Evolutionary conservation across 2,113 vertebrate species (phyloP), one percentile per base, ranked within the genome.

Genomic region (Scartelaos histophorus): DNA sequence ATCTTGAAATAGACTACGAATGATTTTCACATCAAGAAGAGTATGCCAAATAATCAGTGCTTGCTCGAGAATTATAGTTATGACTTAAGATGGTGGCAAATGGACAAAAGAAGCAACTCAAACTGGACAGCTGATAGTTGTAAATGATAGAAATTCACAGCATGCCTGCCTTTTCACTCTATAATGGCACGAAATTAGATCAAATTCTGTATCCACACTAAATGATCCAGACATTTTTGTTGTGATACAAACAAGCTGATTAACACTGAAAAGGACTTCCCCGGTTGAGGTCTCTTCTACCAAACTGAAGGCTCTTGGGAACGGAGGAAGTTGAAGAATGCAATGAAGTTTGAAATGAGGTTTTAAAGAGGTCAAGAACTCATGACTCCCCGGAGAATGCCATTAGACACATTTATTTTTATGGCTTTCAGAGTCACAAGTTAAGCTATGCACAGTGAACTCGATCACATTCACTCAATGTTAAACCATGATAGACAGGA

Each of bases 351-450:
- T 43, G 38, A 43, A 43, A 43, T 43, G 38, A 69, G 38, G 38
- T 65, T 29, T 66, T 65, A 56, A 66, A 66, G 45, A 43, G 70
- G 75, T 45, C 54, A 75, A 73, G 60, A 43, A 65, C 74, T 79
- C 71, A 73, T 83, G 75, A 78, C 82, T 85, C 73, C 75, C 61
- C 60, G 56, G 68, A 75, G 76, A 69, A 66, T 71, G 71, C 46
- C 68, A 0, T 54, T 73, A 70, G 58, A 60, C 34, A 60, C 53
- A 75, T 88, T 85, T 79, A 80, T 84, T 84, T 86, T 79, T 69
- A 85, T 43, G 19, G 71, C 34, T 54, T 12, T 0, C 22, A 11
- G 73, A 89, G 75, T 89, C 81, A 82, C 69, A 71, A 78, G 79
- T 67, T 22, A 53, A 67, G 73, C 66, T 76, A 79, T 69, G 38